phyloP scores from a whole-genome alignment of 2,888 invertebrate genomes.

The Dicranocentrus wangi region DNA sequence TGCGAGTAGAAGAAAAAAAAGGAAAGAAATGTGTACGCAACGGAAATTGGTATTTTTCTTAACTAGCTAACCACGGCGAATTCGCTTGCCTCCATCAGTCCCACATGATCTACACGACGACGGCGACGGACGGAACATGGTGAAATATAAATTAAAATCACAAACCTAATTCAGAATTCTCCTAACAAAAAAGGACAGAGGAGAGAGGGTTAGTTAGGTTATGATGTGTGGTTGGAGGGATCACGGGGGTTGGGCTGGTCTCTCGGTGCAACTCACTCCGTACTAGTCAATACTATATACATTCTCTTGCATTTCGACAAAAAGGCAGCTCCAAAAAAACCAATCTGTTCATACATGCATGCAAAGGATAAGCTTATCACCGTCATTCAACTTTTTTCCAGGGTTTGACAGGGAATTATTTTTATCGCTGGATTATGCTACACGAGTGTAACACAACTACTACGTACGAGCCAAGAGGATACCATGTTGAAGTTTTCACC shows the following conservation, averaged over 20 bases:
- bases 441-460: no score
- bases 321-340: not conserved
- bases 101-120: no score
- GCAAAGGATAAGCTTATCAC: slow-evolving; percentile 51
- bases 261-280: no score
- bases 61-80: slow-evolving; percentile 9
- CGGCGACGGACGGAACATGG: no score
- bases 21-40: slow-evolving; percentile 18
- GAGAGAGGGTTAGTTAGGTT: no score
- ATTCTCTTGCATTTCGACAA: no score
- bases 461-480: not conserved
- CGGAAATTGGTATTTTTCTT: slow-evolving; percentile 37
- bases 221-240: slow-evolving; percentile 26
- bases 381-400: slow-evolving; percentile 38
- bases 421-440: slow-evolving; percentile 30
- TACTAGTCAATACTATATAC: no score
- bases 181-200: slow-evolving; percentile 27
- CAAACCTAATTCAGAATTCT: slow-evolving; percentile 16
- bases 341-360: slow-evolving; percentile 52
- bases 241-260: slow-evolving; percentile 13
- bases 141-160: slow-evolving; percentile 24
- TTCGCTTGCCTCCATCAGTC: no score
- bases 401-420: slow-evolving; percentile 44
- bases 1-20: no score
- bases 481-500: not conserved